Evolutionary conservation across 2,797 vertebrate species (phyloP).

Genomic region (Paguma larvata): DNA sequence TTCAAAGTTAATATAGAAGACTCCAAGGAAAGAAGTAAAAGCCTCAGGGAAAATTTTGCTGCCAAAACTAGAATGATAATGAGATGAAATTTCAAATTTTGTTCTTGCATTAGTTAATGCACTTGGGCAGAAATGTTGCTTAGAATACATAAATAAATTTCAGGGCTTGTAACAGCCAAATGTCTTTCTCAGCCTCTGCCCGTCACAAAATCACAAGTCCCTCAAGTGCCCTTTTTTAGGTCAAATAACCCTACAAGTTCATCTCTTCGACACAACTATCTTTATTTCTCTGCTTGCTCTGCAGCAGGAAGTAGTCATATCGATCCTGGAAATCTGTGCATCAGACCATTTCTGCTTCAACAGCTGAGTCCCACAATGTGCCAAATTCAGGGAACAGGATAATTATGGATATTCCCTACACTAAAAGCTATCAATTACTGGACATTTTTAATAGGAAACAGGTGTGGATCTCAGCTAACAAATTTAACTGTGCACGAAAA

Average conservation of each 20-base stretch:
- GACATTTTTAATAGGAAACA: constrained; percentile 67
- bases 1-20: constrained; percentile 66
- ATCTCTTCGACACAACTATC: background rate
- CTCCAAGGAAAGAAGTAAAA: constrained; percentile 70
- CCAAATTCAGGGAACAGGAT: constrained; percentile 12
- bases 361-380: background rate
- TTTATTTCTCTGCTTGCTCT: constrained; percentile 9
- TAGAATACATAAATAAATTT: constrained; percentile 64
- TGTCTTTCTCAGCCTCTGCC: constrained; percentile 31
- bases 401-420: background rate
- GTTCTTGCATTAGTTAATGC: constrained; percentile 64
- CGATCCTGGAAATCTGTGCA: background rate
- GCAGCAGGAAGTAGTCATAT: background rate
- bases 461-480: constrained; percentile 5
- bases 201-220: constrained; percentile 39
- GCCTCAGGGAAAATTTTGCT: constrained; percentile 71
- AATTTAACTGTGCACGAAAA: background rate
- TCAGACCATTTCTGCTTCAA: background rate
- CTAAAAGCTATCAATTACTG: background rate
- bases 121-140: constrained; percentile 66
- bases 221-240: background rate
- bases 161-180: background rate
- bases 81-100: constrained; percentile 70
- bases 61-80: constrained; percentile 64
- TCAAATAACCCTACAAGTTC: constrained; percentile 52